Evolutionary conservation across 2,888 invertebrate genomes (phyloP).

Genomic region (Zygothrica quintamaculata): DNA sequence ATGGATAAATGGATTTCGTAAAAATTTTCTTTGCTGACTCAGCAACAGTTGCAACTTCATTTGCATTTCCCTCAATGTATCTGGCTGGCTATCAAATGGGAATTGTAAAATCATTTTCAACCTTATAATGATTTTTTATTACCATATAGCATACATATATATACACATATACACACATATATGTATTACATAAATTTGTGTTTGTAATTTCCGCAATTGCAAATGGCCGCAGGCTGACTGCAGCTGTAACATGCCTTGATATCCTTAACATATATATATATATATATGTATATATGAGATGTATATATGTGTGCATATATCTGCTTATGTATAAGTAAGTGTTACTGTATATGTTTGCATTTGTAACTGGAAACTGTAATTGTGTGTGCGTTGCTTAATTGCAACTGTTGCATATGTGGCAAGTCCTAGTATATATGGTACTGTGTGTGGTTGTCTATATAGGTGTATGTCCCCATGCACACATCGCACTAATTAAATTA

Average conservation of each 20-base stretch:
- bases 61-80: too few species aligned
- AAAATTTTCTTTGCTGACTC: slow-evolving; percentile 29
- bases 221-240: slow-evolving; percentile 47
- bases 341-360: slow-evolving; percentile 25
- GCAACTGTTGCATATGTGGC: slow-evolving; percentile 65
- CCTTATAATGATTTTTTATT: slow-evolving; percentile 50
- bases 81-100: not conserved
- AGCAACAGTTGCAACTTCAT: not conserved
- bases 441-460: slow-evolving; percentile 10
- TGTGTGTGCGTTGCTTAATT: slow-evolving; percentile 45
- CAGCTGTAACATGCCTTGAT: slow-evolving; percentile 29
- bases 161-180: slow-evolving; percentile 6
- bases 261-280: not conserved
- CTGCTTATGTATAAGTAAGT: slow-evolving; percentile 1
- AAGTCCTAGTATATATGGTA: slow-evolving; percentile 44
- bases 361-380: slow-evolving; percentile 8
- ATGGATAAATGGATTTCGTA: slow-evolving; percentile 32
- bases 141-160: slow-evolving; percentile 5
- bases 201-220: slow-evolving; percentile 74
- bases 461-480: slow-evolving; percentile 44
- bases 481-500: slow-evolving; percentile 73
- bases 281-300: slow-evolving; percentile 8
- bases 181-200: slow-evolving; percentile 59
- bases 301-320: slow-evolving; percentile 1
- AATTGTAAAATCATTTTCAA: slow-evolving; percentile 49